A percentile compares a stretch with the other conserved stretches of the same genome.
phyloP scores from a whole-genome alignment of 2,113 vertebrate species.

The Felis chaus region DNA sequence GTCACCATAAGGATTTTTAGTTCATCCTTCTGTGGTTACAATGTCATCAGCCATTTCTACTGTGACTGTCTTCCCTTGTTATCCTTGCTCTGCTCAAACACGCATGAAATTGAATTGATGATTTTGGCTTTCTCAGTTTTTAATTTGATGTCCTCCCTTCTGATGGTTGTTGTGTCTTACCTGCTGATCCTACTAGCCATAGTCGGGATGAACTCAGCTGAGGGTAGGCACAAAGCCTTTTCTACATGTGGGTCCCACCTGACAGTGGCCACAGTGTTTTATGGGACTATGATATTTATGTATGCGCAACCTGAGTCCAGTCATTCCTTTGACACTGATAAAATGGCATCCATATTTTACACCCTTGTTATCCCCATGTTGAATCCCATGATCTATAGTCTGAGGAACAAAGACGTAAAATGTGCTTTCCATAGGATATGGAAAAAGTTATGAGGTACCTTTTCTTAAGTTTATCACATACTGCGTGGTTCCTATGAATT shows the following conservation, averaged over 20 bases:
- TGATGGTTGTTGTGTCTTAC: neutral
- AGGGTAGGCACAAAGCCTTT: constrained; percentile 51
- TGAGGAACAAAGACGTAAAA: constrained; percentile 63
- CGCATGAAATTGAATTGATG: constrained; percentile 5
- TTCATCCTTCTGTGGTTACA: constrained; percentile 58
- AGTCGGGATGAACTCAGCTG: neutral
- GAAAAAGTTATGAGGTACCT: neutral
- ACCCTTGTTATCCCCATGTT: constrained; percentile 34
- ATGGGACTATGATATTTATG: constrained; percentile 56
- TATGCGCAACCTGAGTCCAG: constrained; percentile 41
- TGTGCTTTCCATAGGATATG: neutral
- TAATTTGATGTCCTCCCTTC: neutral
- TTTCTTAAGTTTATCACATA: neutral
- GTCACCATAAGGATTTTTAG: constrained; percentile 46
- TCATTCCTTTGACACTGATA: constrained; percentile 38
- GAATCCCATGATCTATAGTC: constrained; percentile 56
- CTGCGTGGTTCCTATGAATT: neutral
- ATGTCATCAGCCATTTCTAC: constrained; percentile 71
- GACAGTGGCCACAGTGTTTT: constrained; percentile 40
- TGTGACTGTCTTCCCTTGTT: constrained; percentile 70
- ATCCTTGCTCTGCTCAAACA: constrained; percentile 67
- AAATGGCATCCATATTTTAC: constrained; percentile 33
- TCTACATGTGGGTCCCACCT: constrained; percentile 72
- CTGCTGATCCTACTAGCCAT: neutral
- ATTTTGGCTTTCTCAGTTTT: constrained; percentile 6